Conservation (phyloP, 2,888 invertebrate genomes). For the Volucella inflata region DNA sequence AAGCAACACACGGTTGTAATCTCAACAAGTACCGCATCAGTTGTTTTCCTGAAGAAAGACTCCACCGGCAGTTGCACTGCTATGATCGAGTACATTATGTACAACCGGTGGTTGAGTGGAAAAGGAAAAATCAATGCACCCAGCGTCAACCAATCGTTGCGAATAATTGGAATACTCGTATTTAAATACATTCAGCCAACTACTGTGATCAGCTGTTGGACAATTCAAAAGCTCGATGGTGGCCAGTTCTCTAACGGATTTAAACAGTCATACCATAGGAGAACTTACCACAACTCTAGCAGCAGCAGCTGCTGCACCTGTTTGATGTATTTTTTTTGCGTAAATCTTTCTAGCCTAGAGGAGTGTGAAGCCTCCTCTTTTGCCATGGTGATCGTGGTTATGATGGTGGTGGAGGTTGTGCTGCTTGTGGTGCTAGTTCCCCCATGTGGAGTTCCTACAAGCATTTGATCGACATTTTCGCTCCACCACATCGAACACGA, state of each 20-base stretch:
- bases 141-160: conserved; percentile 40
- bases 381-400: conserved; percentile 5
- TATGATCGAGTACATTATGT: background rate
- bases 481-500: conserved; percentile 72
- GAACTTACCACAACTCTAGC: background rate
- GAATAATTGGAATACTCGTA: background rate
- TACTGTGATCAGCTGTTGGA: conserved; percentile 66
- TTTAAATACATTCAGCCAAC: conserved; percentile 8
- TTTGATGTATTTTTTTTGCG: conserved; percentile 69
- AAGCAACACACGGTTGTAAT: conserved; percentile 32
- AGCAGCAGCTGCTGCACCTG: conserved; percentile 68
- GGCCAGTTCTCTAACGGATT: conserved; percentile 69
- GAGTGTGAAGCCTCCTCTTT: conserved; percentile 52
- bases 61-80: background rate
- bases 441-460: conserved; percentile 57
- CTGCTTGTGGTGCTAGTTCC: conserved; percentile 47
- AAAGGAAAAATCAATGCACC: conserved; percentile 1
- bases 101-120: conserved; percentile 39
- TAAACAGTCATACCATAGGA: conserved; percentile 41
- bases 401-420: conserved; percentile 35
- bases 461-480: conserved; percentile 72
- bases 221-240: conserved; percentile 42
- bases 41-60: conserved; percentile 40
- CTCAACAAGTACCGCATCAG: conserved; percentile 62
- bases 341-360: conserved; percentile 69